phyloP scores from a whole-genome alignment of 2,113 vertebrate genomes.

The Archilochus colubris region DNA sequence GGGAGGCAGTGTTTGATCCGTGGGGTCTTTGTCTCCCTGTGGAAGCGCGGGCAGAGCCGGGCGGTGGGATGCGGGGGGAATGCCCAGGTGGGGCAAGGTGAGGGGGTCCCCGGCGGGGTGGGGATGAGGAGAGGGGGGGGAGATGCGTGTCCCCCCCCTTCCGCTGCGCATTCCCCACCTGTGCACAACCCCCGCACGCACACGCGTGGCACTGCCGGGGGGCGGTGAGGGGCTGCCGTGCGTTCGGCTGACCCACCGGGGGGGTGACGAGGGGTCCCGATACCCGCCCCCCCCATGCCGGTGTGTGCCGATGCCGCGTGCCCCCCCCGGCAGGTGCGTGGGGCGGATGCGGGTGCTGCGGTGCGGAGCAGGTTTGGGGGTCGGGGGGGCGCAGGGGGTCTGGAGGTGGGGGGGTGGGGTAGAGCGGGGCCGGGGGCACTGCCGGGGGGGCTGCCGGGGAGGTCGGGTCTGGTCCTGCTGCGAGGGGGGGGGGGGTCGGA shows the following conservation, averaged over 20 bases:
- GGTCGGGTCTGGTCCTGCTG: not conserved
- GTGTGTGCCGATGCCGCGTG: fast-evolving
- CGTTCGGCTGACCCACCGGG: no score
- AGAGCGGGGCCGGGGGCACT: not conserved
- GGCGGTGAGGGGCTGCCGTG: no score
- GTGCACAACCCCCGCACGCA: not conserved
- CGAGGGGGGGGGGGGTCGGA: not conserved
- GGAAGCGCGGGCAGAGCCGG: no score
- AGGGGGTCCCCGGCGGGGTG: no score
- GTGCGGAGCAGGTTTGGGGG: not conserved
- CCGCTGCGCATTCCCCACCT: not conserved
- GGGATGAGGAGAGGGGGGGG: not conserved
- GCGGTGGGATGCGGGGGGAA: no score
- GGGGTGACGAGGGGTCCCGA: not conserved
- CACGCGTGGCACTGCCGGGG: not conserved
- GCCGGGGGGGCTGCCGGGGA: not conserved
- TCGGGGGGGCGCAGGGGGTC: no score
- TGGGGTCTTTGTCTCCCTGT: not conserved
- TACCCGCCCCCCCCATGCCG: not conserved
- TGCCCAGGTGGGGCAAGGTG: no score
- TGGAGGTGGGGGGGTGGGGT: not conserved
- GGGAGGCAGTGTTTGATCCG: no score
- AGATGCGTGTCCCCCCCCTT: not conserved
- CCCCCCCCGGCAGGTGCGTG: not conserved
- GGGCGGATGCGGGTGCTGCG: not conserved